Evolutionary conservation across 1,140 invertebrate species (phyloP).

Genomic region (Lamellibrachia luymesi): DNA sequence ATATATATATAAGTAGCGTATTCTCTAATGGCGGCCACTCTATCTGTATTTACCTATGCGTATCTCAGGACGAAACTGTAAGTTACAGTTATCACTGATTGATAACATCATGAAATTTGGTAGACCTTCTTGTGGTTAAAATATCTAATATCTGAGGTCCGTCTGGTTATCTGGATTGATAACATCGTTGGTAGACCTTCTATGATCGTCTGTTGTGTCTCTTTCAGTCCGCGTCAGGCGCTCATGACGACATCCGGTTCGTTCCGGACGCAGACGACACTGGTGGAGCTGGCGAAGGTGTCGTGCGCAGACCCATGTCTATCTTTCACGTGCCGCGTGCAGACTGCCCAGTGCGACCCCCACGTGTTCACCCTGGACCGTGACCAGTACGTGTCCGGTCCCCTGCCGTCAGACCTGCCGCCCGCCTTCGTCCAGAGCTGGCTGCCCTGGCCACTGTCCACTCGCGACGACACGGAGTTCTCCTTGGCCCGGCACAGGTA

Average conservation of each 20-base stretch:
- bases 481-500: slow-evolving; percentile 23
- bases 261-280: background rate
- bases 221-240: background rate
- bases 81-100: no score
- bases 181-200: no score
- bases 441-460: slow-evolving; percentile 17
- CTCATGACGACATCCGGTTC: slow-evolving; percentile 2
- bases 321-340: slow-evolving; percentile 9
- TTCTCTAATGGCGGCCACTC: no score
- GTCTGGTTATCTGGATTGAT: no score
- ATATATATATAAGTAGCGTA: no score
- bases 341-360: slow-evolving; percentile 11
- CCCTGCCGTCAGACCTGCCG: slow-evolving; percentile 16
- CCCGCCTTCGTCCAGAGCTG: background rate
- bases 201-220: background rate
- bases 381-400: background rate
- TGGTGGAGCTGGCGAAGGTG: slow-evolving; percentile 17
- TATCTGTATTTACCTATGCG: no score
- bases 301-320: slow-evolving; percentile 26
- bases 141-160: no score
- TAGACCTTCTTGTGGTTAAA: no score
- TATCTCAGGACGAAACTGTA: no score
- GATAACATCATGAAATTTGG: no score
- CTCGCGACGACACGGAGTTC: slow-evolving; percentile 16
- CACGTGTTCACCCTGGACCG: slow-evolving; percentile 25